Conservation (phyloP, 2,888 invertebrate genomes). For the Eupithecia subumbrata region DNA sequence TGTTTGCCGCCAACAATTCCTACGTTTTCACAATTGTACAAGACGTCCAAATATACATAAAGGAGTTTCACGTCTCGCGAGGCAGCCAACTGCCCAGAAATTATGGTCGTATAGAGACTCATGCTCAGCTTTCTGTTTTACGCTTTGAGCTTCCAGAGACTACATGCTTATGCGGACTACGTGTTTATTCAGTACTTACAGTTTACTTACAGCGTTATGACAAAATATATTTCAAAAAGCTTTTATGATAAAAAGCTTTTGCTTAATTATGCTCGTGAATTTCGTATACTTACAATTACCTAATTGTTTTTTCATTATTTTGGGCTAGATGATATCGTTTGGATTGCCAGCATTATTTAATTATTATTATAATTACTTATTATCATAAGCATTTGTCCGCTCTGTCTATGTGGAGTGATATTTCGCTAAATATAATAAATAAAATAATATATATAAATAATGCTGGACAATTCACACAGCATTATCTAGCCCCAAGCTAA, state of each 20-base stretch:
- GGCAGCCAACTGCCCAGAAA: conserved; percentile 50
- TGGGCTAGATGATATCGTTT: no score
- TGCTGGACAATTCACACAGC: no score
- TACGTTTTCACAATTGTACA: conserved; percentile 34
- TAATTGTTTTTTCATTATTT: no score
- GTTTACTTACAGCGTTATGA: not conserved
- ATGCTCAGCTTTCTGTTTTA: conserved; percentile 24
- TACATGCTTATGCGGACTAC: not conserved
- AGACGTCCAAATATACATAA: conserved; percentile 31
- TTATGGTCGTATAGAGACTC: conserved; percentile 23
- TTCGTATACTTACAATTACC: no score
- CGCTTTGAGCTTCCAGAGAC: conserved; percentile 17
- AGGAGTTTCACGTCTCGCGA: conserved; percentile 48
- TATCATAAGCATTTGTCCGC: no score
- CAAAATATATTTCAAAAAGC: not conserved
- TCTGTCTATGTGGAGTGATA: not conserved
- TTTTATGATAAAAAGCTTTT: not conserved
- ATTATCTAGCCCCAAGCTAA: no score
- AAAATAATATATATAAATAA: no score
- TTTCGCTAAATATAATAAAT: not conserved
- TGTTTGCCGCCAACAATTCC: conserved; percentile 34
- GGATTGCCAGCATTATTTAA: no score
- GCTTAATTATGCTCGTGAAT: no score
- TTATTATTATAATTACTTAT: no score
- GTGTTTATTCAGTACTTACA: not conserved